A percentile compares a stretch with the other conserved stretches of the same genome.
Conservation (phyloP, 2,888 invertebrate genomes). For the Chironomus riparius region DNA sequence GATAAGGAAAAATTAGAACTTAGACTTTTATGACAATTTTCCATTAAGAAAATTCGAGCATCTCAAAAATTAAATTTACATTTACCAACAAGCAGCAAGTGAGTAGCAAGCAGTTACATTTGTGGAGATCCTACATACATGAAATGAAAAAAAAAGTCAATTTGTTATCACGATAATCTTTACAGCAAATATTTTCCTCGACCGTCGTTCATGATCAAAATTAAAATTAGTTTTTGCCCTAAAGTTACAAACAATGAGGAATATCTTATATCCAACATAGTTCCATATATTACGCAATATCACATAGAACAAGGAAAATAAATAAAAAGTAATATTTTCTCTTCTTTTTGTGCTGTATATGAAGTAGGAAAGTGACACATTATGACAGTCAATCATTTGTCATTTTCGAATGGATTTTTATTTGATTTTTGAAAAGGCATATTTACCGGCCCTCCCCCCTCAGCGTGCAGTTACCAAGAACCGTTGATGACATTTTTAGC, state of each 20-base stretch:
- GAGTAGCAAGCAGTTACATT: not conserved
- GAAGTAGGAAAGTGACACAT: slow-evolving; percentile 3
- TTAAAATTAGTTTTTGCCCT: slow-evolving; percentile 13
- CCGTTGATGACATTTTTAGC: no score
- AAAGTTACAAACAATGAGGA: not conserved
- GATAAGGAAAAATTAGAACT: not conserved
- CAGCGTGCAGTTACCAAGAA: no score
- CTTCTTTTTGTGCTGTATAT: not conserved
- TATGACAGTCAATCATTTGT: not conserved
- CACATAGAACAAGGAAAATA: not conserved
- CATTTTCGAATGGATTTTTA: no score
- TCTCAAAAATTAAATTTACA: no score
- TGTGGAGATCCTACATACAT: no score
- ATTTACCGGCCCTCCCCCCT: no score
- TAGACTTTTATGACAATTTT: not conserved
- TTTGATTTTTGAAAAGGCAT: no score
- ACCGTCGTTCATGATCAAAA: slow-evolving; percentile 2
- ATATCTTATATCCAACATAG: no score
- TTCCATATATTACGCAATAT: no score
- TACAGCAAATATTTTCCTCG: not conserved
- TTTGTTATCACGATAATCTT: slow-evolving; percentile 1
- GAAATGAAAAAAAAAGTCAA: not conserved
- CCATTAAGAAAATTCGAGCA: not conserved
- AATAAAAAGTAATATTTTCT: not conserved
- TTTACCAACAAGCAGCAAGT: not conserved